These are phyloP conservation scores for Myripristis murdjan DNA, from an alignment of 2,797 vertebrate species.

Conservation along the genomic window DNA sequence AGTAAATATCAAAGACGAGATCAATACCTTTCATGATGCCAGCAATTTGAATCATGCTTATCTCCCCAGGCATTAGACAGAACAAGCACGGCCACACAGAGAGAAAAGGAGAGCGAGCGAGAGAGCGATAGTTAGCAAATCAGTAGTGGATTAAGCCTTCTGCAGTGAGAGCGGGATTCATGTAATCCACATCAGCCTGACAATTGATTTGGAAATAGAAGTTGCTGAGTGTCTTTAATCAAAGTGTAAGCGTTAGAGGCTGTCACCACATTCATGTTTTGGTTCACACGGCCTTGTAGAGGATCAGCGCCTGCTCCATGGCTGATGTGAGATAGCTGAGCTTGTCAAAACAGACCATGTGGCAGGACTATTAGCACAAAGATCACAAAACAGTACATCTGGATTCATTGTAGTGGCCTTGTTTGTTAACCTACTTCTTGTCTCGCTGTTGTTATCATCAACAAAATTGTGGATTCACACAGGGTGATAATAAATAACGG, in stretches of 20 bases:
- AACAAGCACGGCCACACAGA: constrained; percentile 30
- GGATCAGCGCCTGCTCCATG: background rate
- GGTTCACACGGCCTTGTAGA: constrained; percentile 9
- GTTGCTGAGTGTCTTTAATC: constrained; percentile 16
- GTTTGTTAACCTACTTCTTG: constrained; percentile 59
- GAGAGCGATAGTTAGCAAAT: constrained; percentile 12
- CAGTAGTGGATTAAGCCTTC: constrained; percentile 15
- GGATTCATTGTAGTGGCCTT: constrained; percentile 28
- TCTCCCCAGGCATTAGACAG: constrained; percentile 37
- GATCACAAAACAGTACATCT: constrained; percentile 26
- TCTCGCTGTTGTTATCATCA: constrained; percentile 47
- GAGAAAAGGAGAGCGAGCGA: constrained; percentile 15
- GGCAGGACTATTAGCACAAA: constrained; percentile 9
- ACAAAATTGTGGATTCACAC: constrained; percentile 52
- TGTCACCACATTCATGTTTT: constrained; percentile 18
- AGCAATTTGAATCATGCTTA: constrained; percentile 39
- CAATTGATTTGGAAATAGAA: constrained; percentile 21
- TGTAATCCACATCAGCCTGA: constrained; percentile 4
- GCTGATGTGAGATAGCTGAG: background rate
- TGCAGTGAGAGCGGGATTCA: background rate
- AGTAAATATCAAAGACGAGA: constrained; percentile 57
- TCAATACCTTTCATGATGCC: constrained; percentile 55
- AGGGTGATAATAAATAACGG: constrained; percentile 39
- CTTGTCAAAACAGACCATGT: background rate
- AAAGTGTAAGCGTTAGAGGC: constrained; percentile 12